Percentiles rank a stretch among this genome's conserved stretches.
These are phyloP conservation scores for Lithophane socia DNA, from an alignment of 2,888 invertebrate genomes.

Conservation along the genomic window DNA sequence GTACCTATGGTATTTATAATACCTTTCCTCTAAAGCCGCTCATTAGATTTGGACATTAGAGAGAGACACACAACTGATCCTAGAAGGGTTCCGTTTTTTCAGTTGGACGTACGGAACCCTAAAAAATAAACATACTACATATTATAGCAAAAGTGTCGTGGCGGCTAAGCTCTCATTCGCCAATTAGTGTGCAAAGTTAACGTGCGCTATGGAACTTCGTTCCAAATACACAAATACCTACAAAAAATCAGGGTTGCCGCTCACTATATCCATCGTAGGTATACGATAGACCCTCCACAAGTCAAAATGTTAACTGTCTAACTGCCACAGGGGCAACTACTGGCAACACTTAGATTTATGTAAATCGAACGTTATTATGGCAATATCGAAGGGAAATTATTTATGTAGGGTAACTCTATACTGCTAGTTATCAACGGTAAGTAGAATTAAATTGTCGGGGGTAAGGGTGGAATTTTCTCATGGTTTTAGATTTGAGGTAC, in stretches of 20 bases:
- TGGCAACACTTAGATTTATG: conserved; percentile 63
- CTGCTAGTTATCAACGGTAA: conserved; percentile 62
- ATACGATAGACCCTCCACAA: conserved; percentile 64
- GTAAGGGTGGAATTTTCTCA: conserved; percentile 39
- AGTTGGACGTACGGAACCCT: not conserved
- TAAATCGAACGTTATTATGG: conserved; percentile 64
- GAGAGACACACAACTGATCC: not conserved
- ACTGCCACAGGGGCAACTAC: conserved; percentile 58
- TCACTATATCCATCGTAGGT: not conserved
- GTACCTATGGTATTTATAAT: not conserved
- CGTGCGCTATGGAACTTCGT: no score
- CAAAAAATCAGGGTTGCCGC: not conserved
- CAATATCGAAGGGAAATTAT: conserved; percentile 61
- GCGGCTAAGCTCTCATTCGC: no score
- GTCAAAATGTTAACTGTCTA: conserved; percentile 81
- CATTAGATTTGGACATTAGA: not conserved
- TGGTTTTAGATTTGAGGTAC: conserved; percentile 29
- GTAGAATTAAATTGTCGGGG: conserved; percentile 64
- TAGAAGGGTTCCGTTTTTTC: not conserved
- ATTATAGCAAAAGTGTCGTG: no score
- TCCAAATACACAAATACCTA: not conserved
- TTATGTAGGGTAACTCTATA: conserved; percentile 57
- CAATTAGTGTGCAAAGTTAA: no score
- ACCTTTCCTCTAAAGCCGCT: not conserved
- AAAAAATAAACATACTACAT: no score